phyloP scores from a whole-genome alignment of 2,797 vertebrate genomes.

The Falco rusticolus region DNA sequence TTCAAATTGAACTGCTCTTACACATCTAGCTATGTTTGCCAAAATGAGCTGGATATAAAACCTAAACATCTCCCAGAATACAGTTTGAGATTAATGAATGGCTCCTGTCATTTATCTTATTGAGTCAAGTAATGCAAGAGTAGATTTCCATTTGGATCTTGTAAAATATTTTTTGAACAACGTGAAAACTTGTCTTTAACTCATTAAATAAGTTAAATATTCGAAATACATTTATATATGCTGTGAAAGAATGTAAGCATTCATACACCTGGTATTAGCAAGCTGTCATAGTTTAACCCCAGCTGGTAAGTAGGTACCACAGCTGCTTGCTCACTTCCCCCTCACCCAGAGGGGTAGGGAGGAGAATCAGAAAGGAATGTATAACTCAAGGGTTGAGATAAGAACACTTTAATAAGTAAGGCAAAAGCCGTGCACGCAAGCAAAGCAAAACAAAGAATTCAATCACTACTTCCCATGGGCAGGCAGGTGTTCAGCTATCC shows the following conservation, averaged over 20 bases:
- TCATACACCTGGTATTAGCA: not conserved
- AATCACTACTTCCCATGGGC: too few relatives aligned
- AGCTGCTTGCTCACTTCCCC: too few relatives aligned
- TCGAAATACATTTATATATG: not conserved
- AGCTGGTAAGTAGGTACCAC: too few relatives aligned
- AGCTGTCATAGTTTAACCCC: not conserved
- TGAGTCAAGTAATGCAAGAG: not conserved
- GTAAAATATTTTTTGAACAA: not conserved
- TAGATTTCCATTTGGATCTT: not conserved
- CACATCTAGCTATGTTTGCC: not conserved
- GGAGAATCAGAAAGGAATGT: too few relatives aligned
- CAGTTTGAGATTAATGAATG: not conserved
- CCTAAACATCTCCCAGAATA: not conserved
- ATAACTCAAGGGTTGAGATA: too few relatives aligned
- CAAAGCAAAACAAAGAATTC: too few relatives aligned
- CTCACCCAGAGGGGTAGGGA: too few relatives aligned
- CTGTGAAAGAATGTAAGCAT: not conserved
- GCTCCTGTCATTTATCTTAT: not conserved
- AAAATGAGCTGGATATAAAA: not conserved
- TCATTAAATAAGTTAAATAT: not conserved
- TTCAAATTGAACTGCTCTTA: not conserved
- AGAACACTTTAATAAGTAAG: too few relatives aligned
- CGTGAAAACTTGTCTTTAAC: not conserved
- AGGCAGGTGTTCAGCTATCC: too few relatives aligned
- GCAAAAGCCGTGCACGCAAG: too few relatives aligned